These are phyloP conservation scores for Cyclina sinensis DNA, from an alignment of 1,140 invertebrate genomes.

Conservation along the genomic window DNA sequence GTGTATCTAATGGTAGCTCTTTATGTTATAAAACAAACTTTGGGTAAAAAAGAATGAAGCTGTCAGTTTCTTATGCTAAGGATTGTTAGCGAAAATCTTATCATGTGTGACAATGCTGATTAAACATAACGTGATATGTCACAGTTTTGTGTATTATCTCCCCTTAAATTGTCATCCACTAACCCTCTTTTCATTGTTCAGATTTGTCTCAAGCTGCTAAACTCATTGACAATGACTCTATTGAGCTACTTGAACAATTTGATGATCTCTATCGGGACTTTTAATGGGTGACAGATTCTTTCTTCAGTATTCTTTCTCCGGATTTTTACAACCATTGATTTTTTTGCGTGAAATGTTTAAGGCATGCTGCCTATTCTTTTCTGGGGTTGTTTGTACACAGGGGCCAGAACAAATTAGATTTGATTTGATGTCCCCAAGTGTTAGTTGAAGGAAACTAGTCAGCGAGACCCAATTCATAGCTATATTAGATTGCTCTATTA, in stretches of 20 bases:
- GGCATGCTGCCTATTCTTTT: conserved; percentile 11
- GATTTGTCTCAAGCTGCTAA: conserved; percentile 53
- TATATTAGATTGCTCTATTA: conserved; percentile 64
- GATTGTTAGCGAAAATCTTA: conserved; percentile 24
- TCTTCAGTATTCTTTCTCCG: conserved; percentile 44
- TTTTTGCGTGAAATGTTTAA: conserved; percentile 39
- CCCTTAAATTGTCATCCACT: conserved; percentile 48
- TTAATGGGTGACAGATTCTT: conserved; percentile 65
- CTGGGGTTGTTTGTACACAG: conserved; percentile 60
- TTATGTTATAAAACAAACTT: no score
- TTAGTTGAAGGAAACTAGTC: conserved; percentile 48
- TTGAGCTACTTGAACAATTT: conserved; percentile 65
- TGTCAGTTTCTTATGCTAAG: no score
- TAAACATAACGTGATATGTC: conserved; percentile 30
- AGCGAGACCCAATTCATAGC: conserved; percentile 44
- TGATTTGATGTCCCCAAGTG: conserved; percentile 61
- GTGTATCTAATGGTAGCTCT: no score
- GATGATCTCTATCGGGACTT: conserved; percentile 66
- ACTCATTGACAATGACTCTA: conserved; percentile 64
- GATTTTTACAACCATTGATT: conserved; percentile 66
- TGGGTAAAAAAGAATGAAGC: no score
- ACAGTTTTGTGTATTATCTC: conserved; percentile 48
- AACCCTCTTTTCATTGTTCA: conserved; percentile 47
- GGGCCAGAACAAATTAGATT: conserved; percentile 58
- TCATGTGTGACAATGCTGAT: conserved; percentile 25